These are phyloP conservation scores for Heliconius hewitsoni DNA, from an alignment of 1,140 invertebrate species.

Conservation along the genomic window DNA sequence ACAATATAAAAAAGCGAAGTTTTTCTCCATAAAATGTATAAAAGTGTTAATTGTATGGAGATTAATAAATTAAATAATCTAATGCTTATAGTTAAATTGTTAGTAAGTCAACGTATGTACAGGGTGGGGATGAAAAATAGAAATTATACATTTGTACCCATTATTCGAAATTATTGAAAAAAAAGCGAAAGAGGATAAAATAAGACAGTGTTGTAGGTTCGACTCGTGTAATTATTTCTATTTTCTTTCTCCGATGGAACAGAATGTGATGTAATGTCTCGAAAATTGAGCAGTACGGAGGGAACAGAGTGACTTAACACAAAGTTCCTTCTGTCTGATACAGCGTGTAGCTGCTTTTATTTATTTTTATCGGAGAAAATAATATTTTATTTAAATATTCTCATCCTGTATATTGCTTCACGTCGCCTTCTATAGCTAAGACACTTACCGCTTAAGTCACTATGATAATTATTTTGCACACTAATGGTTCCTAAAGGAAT, in stretches of 20 bases:
- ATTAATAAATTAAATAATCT: not conserved
- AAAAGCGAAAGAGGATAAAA: too few species aligned
- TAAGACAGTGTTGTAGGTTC: too few species aligned
- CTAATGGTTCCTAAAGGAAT: constrained; percentile 63
- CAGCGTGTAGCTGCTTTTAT: too few species aligned
- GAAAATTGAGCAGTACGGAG: not conserved
- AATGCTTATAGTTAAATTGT: constrained; percentile 1
- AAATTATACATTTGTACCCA: not conserved
- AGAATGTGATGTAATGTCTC: too few species aligned
- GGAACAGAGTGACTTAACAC: not conserved
- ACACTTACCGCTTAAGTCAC: constrained; percentile 34
- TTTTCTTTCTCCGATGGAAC: too few species aligned
- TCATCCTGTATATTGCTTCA: constrained; percentile 35
- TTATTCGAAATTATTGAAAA: not conserved
- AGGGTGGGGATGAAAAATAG: not conserved
- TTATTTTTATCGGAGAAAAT: not conserved
- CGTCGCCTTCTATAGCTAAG: constrained; percentile 40
- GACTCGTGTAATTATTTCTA: too few species aligned
- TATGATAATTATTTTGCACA: constrained; percentile 49
- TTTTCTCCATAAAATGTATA: constrained; percentile 3
- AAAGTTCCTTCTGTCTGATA: too few species aligned
- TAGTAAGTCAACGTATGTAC: constrained; percentile 15
- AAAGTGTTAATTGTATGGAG: not conserved
- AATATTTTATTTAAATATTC: not conserved
- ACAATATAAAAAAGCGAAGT: constrained; percentile 19